Base-by-base conservation (phyloP, 2,113 vertebrate species). In the Isurus oxyrinchus region DNA sequence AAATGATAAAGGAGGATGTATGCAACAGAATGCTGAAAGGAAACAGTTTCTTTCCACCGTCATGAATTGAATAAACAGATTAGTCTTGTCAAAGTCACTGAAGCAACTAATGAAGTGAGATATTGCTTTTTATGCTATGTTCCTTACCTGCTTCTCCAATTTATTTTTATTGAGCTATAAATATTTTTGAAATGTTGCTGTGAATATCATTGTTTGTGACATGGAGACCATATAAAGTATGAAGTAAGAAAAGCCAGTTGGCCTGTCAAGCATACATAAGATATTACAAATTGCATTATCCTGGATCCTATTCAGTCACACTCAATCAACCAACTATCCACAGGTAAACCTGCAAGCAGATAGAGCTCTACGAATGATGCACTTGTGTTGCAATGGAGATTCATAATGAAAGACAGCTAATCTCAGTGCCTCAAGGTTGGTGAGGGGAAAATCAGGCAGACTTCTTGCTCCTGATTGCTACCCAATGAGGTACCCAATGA, bases 131-230 rank as follows among this genome's bases (percentile, higher is more conserved):
- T n/a, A 84, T 84, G 40, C 81, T 44, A 13, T 81, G 35, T 81
- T 81, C 3, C 16, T 49, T 44, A 84, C 5, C 40, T 84, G 40
- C 81, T 6, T 84, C 40, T 44, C 40, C 81, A 84, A 84, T 84
- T 84, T 84, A 84, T 84, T 84, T 84, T 84, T 44, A 44, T 84
- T 44, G 81, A 84, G 81, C 40, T 49, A 84, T 84, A 84, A 84
- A 84, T 21, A 49, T 84, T 44, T 84, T 44, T 84, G 81, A 84
- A 84, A 84, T 84, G 81, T 44, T 44, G 40, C 81, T 23, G 19
- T 84, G 81, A 23, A 84, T 1, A 6, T 49, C 40, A 49, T 84
- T 84, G 81, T 44, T 84, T 84, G 16, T 21, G 81, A 44, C 16
- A 84, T 23, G 40, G 81, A 16, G 40, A 84, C 81, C 19, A 1